Evolutionary conservation across 2,888 invertebrate species (phyloP).

Genomic region (Xestia sexstrigata): DNA sequence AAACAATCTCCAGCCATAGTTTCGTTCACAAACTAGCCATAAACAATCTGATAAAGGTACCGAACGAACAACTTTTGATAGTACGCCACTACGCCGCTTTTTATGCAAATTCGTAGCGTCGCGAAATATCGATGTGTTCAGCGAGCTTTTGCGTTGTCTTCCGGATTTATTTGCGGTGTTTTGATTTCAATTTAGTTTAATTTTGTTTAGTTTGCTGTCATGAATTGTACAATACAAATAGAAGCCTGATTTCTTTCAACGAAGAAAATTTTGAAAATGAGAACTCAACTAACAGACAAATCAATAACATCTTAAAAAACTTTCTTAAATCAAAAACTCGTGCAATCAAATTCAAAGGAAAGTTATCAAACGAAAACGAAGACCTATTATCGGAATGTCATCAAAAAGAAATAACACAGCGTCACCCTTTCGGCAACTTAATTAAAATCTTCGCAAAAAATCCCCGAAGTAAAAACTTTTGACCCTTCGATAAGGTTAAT

Average conservation of each 20-base stretch:
- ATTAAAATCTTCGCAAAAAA: conserved; percentile 80
- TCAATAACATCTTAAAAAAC: conserved; percentile 49
- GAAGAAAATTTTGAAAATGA: neutral
- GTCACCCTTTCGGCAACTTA: conserved; percentile 85
- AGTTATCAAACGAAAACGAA: conserved; percentile 74
- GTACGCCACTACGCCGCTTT: conserved; percentile 71
- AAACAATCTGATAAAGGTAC: conserved; percentile 70
- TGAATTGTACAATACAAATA: neutral
- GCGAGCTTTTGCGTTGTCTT: conserved; percentile 56
- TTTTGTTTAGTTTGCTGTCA: neutral
- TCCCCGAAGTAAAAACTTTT: conserved; percentile 49
- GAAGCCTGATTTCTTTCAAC: neutral
- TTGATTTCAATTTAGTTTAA: conserved; percentile 47
- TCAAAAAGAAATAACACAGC: conserved; percentile 87
- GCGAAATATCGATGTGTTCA: conserved; percentile 63
- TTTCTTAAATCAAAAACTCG: conserved; percentile 59
- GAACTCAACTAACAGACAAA: conserved; percentile 22
- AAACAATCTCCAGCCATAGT: conserved; percentile 64
- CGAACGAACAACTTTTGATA: conserved; percentile 70
- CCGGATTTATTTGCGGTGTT: conserved; percentile 57
- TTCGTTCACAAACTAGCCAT: conserved; percentile 64
- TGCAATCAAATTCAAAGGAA: conserved; percentile 80
- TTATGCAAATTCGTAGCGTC: conserved; percentile 72
- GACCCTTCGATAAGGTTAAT: conserved; percentile 65
- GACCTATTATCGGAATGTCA: conserved; percentile 88